A percentile compares a stretch with the other conserved stretches of the same genome.
phyloP scores from a whole-genome alignment of 2,797 vertebrate genomes.

The Phoxinus dragarum region DNA sequence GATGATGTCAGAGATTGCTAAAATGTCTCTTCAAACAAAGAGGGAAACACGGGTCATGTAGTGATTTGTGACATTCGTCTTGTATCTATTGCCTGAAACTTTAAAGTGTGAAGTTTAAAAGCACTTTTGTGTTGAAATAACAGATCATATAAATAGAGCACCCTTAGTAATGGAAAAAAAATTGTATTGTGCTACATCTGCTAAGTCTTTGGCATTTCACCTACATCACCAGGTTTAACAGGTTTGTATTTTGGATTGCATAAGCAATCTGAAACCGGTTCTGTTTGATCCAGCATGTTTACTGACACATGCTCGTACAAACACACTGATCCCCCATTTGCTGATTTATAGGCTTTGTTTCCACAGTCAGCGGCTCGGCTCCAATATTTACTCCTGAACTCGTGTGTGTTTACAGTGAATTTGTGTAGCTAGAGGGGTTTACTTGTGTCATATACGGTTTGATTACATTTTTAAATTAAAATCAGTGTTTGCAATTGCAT shows the following conservation, averaged over 20 bases:
- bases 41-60: background rate
- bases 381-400: slow-evolving; percentile 27
- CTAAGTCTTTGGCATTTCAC: background rate
- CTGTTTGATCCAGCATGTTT: slow-evolving; percentile 13
- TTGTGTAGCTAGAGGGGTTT: slow-evolving; percentile 1
- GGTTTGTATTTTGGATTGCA: slow-evolving; percentile 30
- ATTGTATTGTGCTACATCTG: background rate
- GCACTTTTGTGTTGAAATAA: background rate
- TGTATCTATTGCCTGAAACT: background rate
- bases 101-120: background rate
- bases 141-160: background rate
- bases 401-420: slow-evolving; percentile 9
- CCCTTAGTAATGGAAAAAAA: background rate
- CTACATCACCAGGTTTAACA: slow-evolving; percentile 13
- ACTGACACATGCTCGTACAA: background rate
- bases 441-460: background rate
- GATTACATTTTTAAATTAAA: background rate
- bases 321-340: slow-evolving; percentile 14
- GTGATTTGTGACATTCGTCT: background rate
- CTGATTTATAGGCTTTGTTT: background rate
- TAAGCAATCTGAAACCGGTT: slow-evolving; percentile 22
- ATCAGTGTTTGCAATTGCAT: background rate
- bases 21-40: background rate
- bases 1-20: background rate
- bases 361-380: slow-evolving; percentile 3